phyloP scores from a whole-genome alignment of 2,888 invertebrate species.

The Heteromyza rotundicornis region DNA sequence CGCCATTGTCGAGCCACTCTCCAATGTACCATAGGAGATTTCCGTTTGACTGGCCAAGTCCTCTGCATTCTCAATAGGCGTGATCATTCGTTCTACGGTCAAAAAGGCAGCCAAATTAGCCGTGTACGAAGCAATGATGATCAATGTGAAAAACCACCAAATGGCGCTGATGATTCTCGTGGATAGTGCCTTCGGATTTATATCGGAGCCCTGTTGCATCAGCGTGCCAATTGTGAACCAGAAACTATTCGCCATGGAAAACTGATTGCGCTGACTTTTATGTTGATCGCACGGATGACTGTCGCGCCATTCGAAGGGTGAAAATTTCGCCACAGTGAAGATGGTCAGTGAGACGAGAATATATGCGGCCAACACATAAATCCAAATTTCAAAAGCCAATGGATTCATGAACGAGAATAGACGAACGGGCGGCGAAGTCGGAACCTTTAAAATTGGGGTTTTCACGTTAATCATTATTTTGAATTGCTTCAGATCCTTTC shows the following conservation, averaged over 20 bases:
- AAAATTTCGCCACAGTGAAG: slow-evolving; percentile 80
- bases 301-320: slow-evolving; percentile 81
- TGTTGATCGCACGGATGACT: slow-evolving; percentile 72
- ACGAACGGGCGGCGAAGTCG: slow-evolving; percentile 73
- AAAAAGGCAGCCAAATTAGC: slow-evolving; percentile 91
- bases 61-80: slow-evolving; percentile 84
- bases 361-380: slow-evolving; percentile 82
- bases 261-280: slow-evolving; percentile 68
- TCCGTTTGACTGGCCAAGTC: slow-evolving; percentile 83
- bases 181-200: slow-evolving; percentile 71
- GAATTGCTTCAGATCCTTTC: no score
- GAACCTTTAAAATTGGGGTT: slow-evolving; percentile 67
- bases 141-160: slow-evolving; percentile 93
- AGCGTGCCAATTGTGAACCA: slow-evolving; percentile 90
- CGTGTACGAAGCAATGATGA: slow-evolving; percentile 90
- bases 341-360: slow-evolving; percentile 78
- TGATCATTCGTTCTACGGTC: slow-evolving; percentile 87
- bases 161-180: slow-evolving; percentile 84
- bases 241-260: slow-evolving; percentile 81
- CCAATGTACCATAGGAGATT: slow-evolving; percentile 83
- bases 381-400: slow-evolving; percentile 84
- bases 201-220: slow-evolving; percentile 83
- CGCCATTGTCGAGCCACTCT: slow-evolving; percentile 85
- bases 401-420: slow-evolving; percentile 89
- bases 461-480: background rate